Evolutionary conservation across 1,140 invertebrate genomes (phyloP).

Genomic region (Pseudomyrmex flavicornis): DNA sequence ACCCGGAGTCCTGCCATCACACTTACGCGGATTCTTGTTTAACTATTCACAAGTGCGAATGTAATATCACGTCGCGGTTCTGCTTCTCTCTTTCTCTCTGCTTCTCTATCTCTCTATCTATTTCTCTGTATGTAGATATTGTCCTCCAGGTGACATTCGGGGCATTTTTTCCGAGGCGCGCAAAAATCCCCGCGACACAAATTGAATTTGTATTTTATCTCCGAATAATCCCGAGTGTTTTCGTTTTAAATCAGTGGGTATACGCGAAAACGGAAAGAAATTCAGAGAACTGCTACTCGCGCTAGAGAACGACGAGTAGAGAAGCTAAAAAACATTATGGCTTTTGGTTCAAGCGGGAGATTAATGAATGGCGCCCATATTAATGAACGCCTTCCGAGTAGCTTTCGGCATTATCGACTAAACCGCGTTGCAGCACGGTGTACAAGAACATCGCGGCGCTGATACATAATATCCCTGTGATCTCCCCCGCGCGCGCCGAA

Average conservation of each 20-base stretch:
- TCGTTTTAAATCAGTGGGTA: background rate
- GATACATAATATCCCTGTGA: no score
- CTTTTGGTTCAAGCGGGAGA: constrained; percentile 9
- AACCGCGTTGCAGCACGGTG: background rate
- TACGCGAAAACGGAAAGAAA: background rate
- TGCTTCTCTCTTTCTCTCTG: background rate
- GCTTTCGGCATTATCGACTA: constrained; percentile 45
- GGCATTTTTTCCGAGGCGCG: background rate
- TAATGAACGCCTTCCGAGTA: constrained; percentile 38
- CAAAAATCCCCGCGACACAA: background rate
- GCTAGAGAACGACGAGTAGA: no score
- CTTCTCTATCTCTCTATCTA: no score
- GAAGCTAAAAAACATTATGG: constrained; percentile 4
- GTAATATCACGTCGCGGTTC: background rate
- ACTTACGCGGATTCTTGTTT: background rate
- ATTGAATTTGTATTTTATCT: background rate
- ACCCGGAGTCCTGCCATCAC: background rate
- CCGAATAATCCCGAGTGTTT: background rate
- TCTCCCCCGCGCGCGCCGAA: no score
- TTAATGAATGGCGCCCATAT: constrained; percentile 32
- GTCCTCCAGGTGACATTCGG: no score
- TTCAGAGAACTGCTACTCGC: background rate
- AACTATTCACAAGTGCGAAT: constrained; percentile 33
- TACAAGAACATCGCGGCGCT: background rate
- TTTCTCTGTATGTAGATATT: background rate